A percentile compares a stretch with the other conserved stretches of the same genome.
These are phyloP conservation scores for Tenodera sinensis DNA, from an alignment of 2,888 invertebrate species.

Conservation along the genomic window DNA sequence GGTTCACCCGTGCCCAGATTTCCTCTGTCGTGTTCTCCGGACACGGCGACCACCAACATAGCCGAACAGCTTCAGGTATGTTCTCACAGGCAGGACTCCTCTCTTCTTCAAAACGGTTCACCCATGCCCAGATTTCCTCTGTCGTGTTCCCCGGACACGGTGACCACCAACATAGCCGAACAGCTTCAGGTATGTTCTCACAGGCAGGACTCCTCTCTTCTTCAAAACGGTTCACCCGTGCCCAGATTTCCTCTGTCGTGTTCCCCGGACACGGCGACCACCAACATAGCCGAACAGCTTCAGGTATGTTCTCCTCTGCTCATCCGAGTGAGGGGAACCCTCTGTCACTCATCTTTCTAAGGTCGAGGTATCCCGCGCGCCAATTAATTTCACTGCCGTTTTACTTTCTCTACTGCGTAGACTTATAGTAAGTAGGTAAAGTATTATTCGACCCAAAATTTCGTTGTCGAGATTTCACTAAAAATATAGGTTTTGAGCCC, in stretches of 20 bases:
- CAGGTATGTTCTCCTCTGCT: neutral
- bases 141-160: constrained; percentile 22
- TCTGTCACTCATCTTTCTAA: too few species aligned
- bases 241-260: constrained; percentile 20
- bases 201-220: too few species aligned
- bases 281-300: neutral
- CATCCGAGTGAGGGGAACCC: too few species aligned
- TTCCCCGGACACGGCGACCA: constrained; percentile 15
- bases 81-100: too few species aligned
- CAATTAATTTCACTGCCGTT: too few species aligned
- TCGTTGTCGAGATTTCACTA: too few species aligned
- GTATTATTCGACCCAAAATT: too few species aligned
- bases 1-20: neutral
- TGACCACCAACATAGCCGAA: neutral
- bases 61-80: neutral
- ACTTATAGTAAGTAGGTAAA: too few species aligned
- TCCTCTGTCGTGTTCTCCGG: constrained; percentile 22
- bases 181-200: neutral
- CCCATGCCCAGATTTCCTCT: constrained; percentile 10
- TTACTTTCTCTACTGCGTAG: too few species aligned
- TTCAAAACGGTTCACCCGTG: neutral
- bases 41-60: neutral
- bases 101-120: too few species aligned
- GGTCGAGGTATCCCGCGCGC: too few species aligned
- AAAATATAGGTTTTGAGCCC: too few species aligned